Evolutionary conservation across 2,113 vertebrate species (phyloP), one percentile per base, ranked within the genome.

Genomic region (Neogobius melanostomus): DNA sequence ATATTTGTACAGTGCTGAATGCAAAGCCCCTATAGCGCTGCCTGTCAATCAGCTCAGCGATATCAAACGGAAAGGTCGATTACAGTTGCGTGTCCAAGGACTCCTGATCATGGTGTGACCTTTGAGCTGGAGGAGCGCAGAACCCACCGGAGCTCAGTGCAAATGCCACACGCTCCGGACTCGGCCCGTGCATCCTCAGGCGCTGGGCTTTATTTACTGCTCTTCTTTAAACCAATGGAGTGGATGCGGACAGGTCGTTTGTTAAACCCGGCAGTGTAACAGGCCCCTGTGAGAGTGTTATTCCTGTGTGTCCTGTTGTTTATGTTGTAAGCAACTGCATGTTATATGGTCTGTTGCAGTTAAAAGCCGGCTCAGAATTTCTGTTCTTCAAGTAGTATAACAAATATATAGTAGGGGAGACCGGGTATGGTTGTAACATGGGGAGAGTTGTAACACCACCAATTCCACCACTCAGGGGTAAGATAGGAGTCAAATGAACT

Each of bases 31-130:
- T 49, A 74, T 50, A 72, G 75, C 59, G 75, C 72, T 66, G 64
- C 79, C 66, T 81, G 85, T 76, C 82, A 84, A 59, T 80, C 72
- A 48, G 49, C 64, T 64, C 11, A 64, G 67, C 42, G 4, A 71
- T 66, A 87, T 91, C 77, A 87, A 81, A 84, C 70, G 54, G 71
- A 89, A 89, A 90, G 89, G 87, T 91, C 83, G 75, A 76, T 87
- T 87, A 88, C 72, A 86, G 80, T 75, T 69, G 69, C 54, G 61
- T 89, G 87, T 82, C 81, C 76, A 82, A 87, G 84, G 81, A 86
- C 75, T 77, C 71, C 83, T 83, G 79, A 84, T 88, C 81, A 87
- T 71, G 74, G 76, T 42, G 7, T 88, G 89, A 89, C 91, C 91
- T 92, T 90, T 91, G 16, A 49, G 74, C 74, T 72, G 66, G 65